phyloP scores from a whole-genome alignment of 35 echinoderm and acorn worm genomes.

The Heliocidaris erythrogramma region DNA sequence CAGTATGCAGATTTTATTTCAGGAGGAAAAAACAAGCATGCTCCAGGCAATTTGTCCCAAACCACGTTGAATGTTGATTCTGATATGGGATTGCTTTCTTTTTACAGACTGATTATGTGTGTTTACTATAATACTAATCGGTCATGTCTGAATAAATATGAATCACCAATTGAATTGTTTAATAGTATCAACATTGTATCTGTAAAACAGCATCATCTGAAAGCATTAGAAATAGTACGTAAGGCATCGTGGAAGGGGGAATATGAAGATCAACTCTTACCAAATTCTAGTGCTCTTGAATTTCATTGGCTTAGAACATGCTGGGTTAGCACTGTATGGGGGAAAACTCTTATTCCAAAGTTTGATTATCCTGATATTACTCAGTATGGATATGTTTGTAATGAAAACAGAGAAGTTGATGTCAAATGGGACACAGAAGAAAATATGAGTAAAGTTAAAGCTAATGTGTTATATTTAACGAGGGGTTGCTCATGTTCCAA shows the following conservation, averaged over 20 bases:
- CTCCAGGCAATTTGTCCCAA: slow-evolving; percentile 12
- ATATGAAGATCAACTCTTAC: slow-evolving; percentile 10
- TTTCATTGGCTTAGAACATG: slow-evolving; percentile 47
- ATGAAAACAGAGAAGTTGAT: not conserved
- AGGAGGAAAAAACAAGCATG: slow-evolving; percentile 7
- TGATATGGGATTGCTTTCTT: slow-evolving; percentile 62
- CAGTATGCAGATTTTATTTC: slow-evolving; percentile 61
- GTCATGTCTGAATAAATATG: slow-evolving; percentile 47
- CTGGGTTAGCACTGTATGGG: slow-evolving; percentile 34
- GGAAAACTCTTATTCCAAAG: not conserved
- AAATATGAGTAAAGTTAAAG: not conserved
- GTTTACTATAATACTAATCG: slow-evolving; percentile 62
- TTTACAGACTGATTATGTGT: slow-evolving; percentile 69
- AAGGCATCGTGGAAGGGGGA: not conserved
- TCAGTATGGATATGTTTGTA: not conserved
- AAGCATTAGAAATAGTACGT: slow-evolving; percentile 5
- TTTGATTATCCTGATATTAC: slow-evolving; percentile 50
- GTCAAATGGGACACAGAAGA: slow-evolving; percentile 4
- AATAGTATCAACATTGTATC: not conserved
- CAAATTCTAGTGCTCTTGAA: not conserved
- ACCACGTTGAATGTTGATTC: not conserved
- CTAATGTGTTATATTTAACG: slow-evolving; percentile 15
- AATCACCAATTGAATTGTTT: slow-evolving; percentile 66
- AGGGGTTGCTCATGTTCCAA: not conserved
- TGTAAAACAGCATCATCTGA: slow-evolving; percentile 50